Evolutionary conservation across 2,888 invertebrate genomes (phyloP).

Genomic region (Polyommatus icarus): DNA sequence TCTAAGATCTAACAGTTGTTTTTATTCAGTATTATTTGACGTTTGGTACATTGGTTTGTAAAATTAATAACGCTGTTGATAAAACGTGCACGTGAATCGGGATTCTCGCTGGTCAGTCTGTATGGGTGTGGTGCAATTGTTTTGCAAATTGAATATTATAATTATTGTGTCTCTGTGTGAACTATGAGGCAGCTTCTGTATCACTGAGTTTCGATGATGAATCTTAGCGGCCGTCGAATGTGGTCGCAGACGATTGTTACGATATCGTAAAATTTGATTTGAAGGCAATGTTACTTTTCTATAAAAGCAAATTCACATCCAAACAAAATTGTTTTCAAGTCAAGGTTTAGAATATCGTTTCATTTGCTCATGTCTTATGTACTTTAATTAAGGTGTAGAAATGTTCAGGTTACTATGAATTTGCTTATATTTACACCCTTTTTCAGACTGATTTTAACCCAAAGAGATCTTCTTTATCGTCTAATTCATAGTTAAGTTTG

Average conservation of each 20-base stretch:
- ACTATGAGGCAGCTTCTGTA: neutral
- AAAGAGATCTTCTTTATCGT: slow-evolving; percentile 21
- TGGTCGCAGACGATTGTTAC: neutral
- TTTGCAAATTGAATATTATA: neutral
- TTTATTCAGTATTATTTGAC: slow-evolving; percentile 11
- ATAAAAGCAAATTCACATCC: neutral
- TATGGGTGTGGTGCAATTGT: neutral
- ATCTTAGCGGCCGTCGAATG: neutral
- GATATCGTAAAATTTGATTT: slow-evolving; percentile 2
- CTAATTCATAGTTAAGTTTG: slow-evolving; percentile 13
- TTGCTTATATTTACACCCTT: neutral
- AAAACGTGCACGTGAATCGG: slow-evolving; percentile 2
- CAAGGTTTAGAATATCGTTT: neutral
- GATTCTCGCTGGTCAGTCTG: neutral
- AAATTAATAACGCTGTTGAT: neutral
- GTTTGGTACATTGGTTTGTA: neutral
- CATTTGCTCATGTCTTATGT: slow-evolving; percentile 19
- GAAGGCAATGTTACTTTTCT: neutral
- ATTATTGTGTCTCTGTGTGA: neutral
- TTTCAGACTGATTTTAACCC: slow-evolving; percentile 29
- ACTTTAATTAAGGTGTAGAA: slow-evolving; percentile 16
- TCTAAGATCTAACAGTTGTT: neutral
- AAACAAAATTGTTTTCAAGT: neutral
- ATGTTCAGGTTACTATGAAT: slow-evolving; percentile 1
- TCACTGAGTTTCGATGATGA: neutral